phyloP scores from a whole-genome alignment of 2,888 invertebrate species.

The Salpingus planirostris region DNA sequence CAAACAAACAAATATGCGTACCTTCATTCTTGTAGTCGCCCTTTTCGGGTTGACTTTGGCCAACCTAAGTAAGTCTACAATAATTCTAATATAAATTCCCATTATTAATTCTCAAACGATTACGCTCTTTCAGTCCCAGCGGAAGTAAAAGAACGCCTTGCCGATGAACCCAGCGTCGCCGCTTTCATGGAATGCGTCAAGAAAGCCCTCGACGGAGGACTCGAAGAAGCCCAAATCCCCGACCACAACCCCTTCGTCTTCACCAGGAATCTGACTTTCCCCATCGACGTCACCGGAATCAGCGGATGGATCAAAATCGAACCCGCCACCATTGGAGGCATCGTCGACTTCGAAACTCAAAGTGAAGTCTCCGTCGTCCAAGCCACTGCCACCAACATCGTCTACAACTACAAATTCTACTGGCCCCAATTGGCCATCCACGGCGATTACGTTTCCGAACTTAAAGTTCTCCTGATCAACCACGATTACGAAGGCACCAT shows the following conservation, averaged over 20 bases:
- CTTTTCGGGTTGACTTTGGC: no score
- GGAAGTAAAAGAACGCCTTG: not conserved
- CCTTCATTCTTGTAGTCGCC: no score
- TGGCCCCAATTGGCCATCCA: not conserved
- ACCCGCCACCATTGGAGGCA: not conserved
- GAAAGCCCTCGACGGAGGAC: conserved; percentile 4
- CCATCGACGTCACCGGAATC: not conserved
- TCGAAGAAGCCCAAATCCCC: conserved; percentile 1
- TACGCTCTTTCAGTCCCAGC: not conserved
- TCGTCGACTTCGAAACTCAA: not conserved
- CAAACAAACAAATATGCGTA: no score
- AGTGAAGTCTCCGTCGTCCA: not conserved
- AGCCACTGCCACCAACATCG: not conserved
- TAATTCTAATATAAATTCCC: no score
- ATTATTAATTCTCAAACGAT: no score
- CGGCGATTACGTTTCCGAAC: not conserved
- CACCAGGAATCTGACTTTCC: not conserved
- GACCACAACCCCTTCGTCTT: conserved; percentile 1
- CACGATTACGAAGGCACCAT: not conserved
- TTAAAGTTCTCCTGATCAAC: not conserved
- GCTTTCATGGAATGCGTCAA: not conserved
- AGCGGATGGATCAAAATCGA: not conserved
- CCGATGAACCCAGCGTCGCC: no score
- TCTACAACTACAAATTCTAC: not conserved
- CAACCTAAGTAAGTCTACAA: no score